Percentiles rank a stretch among this genome's conserved stretches.
phyloP scores from a whole-genome alignment of 2,797 vertebrate species.

The Mormyrus hasselquistii region DNA sequence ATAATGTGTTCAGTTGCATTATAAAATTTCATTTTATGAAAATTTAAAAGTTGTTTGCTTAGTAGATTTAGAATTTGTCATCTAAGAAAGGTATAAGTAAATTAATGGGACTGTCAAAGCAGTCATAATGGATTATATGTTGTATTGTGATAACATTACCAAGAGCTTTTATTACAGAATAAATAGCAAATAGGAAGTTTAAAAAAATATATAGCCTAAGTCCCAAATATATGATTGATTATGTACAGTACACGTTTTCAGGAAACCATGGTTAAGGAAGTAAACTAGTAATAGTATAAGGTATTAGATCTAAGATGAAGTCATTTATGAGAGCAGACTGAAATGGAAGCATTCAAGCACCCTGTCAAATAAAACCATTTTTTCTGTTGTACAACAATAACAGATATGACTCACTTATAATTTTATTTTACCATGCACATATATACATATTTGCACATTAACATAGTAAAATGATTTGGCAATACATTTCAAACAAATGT shows the following conservation, averaged over 20 bases:
- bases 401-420: neutral
- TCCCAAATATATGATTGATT: neutral
- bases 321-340: neutral
- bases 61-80: neutral
- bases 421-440: conserved; percentile 1
- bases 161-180: neutral
- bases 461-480: neutral
- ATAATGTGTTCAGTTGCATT: neutral
- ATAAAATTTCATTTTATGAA: neutral
- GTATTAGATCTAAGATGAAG: neutral
- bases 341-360: neutral
- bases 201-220: neutral
- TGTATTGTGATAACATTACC: neutral
- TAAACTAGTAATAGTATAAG: neutral
- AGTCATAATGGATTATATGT: neutral
- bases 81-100: neutral
- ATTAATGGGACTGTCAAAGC: neutral
- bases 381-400: neutral
- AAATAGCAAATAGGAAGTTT: neutral
- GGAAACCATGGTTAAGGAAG: neutral
- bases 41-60: neutral
- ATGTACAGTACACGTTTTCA: neutral
- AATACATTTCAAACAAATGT: neutral
- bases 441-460: conserved; percentile 5
- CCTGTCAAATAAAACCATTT: neutral